Percentiles rank a stretch among this genome's conserved stretches.
Evolutionary conservation across 2,888 invertebrate species (phyloP).

Genomic region (Anticlea derivata): DNA sequence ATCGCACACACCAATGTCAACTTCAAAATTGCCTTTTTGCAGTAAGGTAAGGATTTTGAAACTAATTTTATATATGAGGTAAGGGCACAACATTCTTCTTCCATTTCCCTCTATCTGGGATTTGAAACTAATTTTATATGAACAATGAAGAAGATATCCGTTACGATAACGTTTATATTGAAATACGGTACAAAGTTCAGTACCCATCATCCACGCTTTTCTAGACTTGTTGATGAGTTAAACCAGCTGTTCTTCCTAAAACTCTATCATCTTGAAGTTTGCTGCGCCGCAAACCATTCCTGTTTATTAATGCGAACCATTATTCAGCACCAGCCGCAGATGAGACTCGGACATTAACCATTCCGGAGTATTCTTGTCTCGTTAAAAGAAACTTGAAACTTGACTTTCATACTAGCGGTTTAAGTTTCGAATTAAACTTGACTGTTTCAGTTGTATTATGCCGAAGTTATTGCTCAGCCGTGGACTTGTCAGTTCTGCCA

Average conservation of each 20-base stretch:
- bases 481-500: background rate
- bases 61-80: too few relatives aligned
- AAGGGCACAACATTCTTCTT: too few relatives aligned
- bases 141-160: too few relatives aligned
- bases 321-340: conserved; percentile 75
- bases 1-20: too few relatives aligned
- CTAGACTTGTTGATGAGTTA: background rate
- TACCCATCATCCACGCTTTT: too few relatives aligned
- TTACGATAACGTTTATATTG: too few relatives aligned
- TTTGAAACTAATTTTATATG: too few relatives aligned
- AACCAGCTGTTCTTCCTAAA: conserved; percentile 16
- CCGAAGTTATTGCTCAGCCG: background rate
- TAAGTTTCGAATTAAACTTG: conserved; percentile 40
- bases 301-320: conserved; percentile 78
- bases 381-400: conserved; percentile 68
- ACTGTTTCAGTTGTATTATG: background rate
- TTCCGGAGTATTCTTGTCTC: conserved; percentile 65
- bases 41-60: too few relatives aligned
- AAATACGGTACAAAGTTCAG: too few relatives aligned
- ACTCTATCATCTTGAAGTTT: conserved; percentile 49
- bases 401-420: conserved; percentile 60
- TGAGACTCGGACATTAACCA: conserved; percentile 71
- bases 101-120: too few relatives aligned
- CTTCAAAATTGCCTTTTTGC: too few relatives aligned
- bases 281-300: conserved; percentile 60